Evolutionary conservation across 2,888 invertebrate species (phyloP).

Genomic region (Scaptomyza parva): DNA sequence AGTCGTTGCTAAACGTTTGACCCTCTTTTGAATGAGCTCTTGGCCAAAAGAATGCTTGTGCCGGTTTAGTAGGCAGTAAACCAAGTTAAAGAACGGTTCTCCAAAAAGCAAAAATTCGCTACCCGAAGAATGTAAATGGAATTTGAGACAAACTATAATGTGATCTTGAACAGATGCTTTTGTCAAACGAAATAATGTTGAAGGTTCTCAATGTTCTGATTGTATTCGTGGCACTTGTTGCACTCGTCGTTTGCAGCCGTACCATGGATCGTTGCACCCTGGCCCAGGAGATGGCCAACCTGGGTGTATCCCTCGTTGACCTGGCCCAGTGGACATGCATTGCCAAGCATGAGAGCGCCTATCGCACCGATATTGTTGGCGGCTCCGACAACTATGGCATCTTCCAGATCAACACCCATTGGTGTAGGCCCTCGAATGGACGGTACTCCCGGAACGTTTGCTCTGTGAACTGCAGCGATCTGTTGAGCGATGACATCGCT

Average conservation of each 20-base stretch:
- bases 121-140: no score
- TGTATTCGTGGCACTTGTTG: background rate
- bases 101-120: no score
- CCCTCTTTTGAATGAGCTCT: background rate
- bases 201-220: background rate
- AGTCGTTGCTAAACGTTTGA: background rate
- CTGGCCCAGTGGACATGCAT: conserved; percentile 4
- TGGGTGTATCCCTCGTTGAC: background rate
- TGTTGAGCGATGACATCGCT: conserved; percentile 5
- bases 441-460: conserved; percentile 5
- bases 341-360: conserved; percentile 10
- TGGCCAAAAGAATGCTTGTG: background rate
- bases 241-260: background rate
- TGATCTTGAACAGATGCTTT: background rate
- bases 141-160: no score
- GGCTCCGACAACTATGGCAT: conserved; percentile 13
- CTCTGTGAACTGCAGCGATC: conserved; percentile 2
- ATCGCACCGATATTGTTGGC: conserved; percentile 1
- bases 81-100: conserved; percentile 5
- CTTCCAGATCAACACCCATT: conserved; percentile 12
- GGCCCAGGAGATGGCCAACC: conserved; percentile 2
- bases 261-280: conserved; percentile 6
- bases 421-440: conserved; percentile 3
- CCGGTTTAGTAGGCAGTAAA: background rate
- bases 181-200: background rate